phyloP scores from a whole-genome alignment of 2,113 vertebrate genomes.

The Muntiacus muntjak region DNA sequence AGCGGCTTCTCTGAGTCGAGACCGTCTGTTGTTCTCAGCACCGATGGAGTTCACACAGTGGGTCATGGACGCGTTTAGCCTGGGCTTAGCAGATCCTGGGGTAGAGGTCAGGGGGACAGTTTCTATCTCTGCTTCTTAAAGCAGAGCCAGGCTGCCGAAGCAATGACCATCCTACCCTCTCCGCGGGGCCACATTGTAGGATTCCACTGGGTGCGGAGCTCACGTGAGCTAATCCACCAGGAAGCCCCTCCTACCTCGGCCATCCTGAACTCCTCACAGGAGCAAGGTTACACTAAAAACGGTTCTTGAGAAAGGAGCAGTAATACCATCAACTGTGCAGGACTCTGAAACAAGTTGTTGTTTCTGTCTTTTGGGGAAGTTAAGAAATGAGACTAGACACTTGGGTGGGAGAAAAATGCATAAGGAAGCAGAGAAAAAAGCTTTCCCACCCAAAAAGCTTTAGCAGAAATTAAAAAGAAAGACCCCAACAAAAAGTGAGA shows the following conservation, averaged over 20 bases:
- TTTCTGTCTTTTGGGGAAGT: not conserved
- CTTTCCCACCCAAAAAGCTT: not conserved
- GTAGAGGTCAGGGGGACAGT: not conserved
- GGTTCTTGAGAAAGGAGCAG: not conserved
- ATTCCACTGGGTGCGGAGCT: not conserved
- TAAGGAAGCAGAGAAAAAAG: not conserved
- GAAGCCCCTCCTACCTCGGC: not conserved
- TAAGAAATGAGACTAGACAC: not conserved
- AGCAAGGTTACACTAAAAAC: not conserved
- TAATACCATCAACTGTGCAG: not conserved
- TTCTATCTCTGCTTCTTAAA: not conserved
- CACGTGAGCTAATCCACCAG: not conserved
- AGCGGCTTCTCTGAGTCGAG: not conserved
- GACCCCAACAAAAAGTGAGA: not conserved
- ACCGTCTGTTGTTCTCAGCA: conserved; percentile 3
- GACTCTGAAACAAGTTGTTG: not conserved
- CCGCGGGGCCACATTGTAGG: accelerated
- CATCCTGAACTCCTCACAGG: not conserved
- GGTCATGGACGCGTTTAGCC: not conserved
- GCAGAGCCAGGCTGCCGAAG: not conserved
- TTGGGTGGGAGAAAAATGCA: not conserved
- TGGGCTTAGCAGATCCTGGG: not conserved
- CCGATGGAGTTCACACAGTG: not conserved
- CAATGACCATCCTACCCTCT: not conserved
- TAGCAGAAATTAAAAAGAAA: not conserved